phyloP scores from a whole-genome alignment of 2,888 invertebrate species.

The Microctonus hyperodae region DNA sequence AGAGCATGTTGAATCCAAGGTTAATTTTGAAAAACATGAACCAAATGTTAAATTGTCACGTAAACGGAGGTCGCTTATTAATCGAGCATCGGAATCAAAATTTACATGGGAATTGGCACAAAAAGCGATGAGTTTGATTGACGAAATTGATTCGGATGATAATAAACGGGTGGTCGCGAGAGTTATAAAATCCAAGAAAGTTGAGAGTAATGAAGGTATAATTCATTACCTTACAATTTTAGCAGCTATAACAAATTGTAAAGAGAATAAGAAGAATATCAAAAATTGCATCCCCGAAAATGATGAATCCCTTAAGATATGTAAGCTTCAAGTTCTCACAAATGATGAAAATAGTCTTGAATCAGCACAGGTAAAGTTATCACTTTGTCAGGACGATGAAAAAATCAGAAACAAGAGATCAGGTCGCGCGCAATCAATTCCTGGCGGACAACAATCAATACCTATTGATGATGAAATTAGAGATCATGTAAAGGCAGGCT shows the following conservation, averaged over 20 bases:
- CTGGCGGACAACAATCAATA: conserved; percentile 37
- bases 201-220: conserved; percentile 53
- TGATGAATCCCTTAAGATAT: conserved; percentile 62
- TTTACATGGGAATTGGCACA: conserved; percentile 61
- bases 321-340: conserved; percentile 65
- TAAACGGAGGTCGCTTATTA: conserved; percentile 41
- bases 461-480: conserved; percentile 41
- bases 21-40: background rate
- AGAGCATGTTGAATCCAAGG: conserved; percentile 32
- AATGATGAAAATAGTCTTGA: conserved; percentile 52
- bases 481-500: conserved; percentile 39
- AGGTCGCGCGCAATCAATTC: background rate
- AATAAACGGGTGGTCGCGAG: conserved; percentile 64
- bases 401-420: conserved; percentile 32
- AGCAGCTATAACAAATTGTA: conserved; percentile 64
- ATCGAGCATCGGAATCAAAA: conserved; percentile 16
- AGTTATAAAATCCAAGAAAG: conserved; percentile 62
- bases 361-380: conserved; percentile 64
- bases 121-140: conserved; percentile 64
- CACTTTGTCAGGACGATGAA: conserved; percentile 63
- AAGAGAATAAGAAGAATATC: conserved; percentile 40
- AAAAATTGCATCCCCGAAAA: conserved; percentile 43
- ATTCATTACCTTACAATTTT: conserved; percentile 61
- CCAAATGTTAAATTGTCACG: conserved; percentile 22
- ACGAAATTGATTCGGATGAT: conserved; percentile 65